A percentile compares a stretch with the other conserved stretches of the same genome.
These are phyloP conservation scores for Chaetogeoica ovagalla DNA, from an alignment of 2,888 invertebrate species.

Conservation along the genomic window DNA sequence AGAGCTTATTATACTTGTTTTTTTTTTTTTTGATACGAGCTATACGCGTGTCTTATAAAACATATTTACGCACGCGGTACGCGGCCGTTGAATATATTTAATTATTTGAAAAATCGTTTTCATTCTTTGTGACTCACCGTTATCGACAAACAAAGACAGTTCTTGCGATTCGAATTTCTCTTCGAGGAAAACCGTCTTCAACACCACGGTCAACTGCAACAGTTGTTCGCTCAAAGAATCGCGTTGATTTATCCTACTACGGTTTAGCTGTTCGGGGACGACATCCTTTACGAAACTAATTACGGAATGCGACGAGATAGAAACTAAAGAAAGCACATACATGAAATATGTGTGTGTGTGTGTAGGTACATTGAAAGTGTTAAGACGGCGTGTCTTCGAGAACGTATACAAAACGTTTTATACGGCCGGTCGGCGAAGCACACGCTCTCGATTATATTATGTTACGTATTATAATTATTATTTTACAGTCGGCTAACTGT, in stretches of 20 bases:
- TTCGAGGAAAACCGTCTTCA: conserved; percentile 41
- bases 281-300: conserved; percentile 48
- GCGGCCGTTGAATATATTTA: too few relatives aligned
- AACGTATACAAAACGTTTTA: neutral
- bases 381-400: conserved; percentile 25
- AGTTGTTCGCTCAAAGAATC: neutral
- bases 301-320: conserved; percentile 49
- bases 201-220: neutral
- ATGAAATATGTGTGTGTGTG: too few relatives aligned
- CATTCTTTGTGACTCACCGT: conserved; percentile 16
- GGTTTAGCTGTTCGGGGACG: conserved; percentile 21
- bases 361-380: conserved; percentile 9
- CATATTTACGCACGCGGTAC: too few relatives aligned
- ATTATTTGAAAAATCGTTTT: too few relatives aligned
- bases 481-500: conserved; percentile 36
- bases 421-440: conserved; percentile 34
- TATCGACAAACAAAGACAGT: conserved; percentile 40
- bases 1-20: too few relatives aligned
- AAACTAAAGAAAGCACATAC: conserved; percentile 37
- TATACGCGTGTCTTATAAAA: too few relatives aligned
- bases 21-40: too few relatives aligned
- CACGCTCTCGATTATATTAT: conserved; percentile 33
- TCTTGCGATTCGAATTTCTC: conserved; percentile 46
- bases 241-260: neutral
- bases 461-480: too few relatives aligned